phyloP scores from a whole-genome alignment of 2,113 vertebrate genomes.

The Naja naja region DNA sequence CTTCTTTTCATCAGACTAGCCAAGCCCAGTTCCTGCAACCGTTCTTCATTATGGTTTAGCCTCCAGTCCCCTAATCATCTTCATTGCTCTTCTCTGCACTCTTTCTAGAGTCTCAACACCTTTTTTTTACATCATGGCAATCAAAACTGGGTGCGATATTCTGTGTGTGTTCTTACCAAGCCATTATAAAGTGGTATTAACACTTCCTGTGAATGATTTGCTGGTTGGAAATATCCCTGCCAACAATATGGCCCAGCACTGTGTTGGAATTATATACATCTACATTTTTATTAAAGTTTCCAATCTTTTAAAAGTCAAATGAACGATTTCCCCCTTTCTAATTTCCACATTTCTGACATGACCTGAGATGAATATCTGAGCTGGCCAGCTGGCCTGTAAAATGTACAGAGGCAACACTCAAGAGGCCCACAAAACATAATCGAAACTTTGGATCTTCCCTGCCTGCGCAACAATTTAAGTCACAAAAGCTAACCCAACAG shows the following conservation, averaged over 20 bases:
- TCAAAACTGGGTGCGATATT: background rate
- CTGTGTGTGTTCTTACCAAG: background rate
- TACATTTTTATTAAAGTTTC: background rate
- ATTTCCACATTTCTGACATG: background rate
- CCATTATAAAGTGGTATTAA: background rate
- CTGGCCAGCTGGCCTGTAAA: background rate
- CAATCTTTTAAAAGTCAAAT: background rate
- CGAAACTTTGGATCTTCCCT: background rate
- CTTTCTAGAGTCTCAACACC: background rate
- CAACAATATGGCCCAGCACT: background rate
- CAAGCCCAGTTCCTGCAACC: no score
- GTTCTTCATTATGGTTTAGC: no score
- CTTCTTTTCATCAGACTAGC: no score
- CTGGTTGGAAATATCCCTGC: background rate
- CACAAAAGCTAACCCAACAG: conserved; percentile 3
- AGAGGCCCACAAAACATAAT: rapidly evolving
- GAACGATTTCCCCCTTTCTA: background rate
- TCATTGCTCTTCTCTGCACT: background rate
- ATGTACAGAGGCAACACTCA: background rate
- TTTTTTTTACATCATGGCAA: background rate
- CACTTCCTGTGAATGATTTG: background rate
- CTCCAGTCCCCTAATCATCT: background rate
- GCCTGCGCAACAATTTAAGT: conserved; percentile 14
- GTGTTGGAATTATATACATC: background rate
- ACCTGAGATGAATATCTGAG: background rate